These are phyloP conservation scores for Autographa gamma DNA, from an alignment of 2,888 invertebrate species.

Conservation along the genomic window DNA sequence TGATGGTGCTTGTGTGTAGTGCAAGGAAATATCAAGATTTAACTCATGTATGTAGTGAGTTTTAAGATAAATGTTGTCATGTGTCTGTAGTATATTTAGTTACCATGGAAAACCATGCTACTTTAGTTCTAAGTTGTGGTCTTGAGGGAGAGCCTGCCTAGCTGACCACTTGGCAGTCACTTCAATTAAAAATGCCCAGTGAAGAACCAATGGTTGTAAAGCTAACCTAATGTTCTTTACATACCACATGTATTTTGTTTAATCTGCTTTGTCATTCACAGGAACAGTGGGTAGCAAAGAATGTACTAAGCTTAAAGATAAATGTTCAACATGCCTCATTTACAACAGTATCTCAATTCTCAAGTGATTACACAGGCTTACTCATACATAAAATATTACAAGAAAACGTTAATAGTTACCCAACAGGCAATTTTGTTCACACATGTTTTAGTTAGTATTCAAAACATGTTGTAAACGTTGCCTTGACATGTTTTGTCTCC, in stretches of 20 bases:
- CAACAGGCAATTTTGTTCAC: conserved; percentile 70
- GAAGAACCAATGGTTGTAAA: too few species aligned
- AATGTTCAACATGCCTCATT: neutral
- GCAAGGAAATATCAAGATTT: too few species aligned
- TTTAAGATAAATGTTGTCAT: too few species aligned
- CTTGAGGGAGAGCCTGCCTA: too few species aligned
- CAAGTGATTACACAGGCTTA: conserved; percentile 21
- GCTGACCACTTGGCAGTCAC: too few species aligned
- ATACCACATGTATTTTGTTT: neutral
- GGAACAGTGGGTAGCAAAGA: neutral
- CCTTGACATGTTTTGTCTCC: conserved; percentile 79
- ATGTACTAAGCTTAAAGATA: neutral
- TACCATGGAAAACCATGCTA: too few species aligned
- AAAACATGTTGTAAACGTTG: conserved; percentile 60
- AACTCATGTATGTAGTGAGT: too few species aligned
- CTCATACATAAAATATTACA: conserved; percentile 31
- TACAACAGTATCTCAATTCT: conserved; percentile 16
- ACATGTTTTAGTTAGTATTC: conserved; percentile 75
- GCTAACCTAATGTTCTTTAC: too few species aligned
- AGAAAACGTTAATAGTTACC: conserved; percentile 47
- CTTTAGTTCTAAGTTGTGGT: too few species aligned
- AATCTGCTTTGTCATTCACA: neutral
- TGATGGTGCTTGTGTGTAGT: too few species aligned
- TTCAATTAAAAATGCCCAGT: too few species aligned
- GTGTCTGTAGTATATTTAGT: too few species aligned